Base-by-base conservation (phyloP, 2,888 invertebrate species). In the Netelia inedita region DNA sequence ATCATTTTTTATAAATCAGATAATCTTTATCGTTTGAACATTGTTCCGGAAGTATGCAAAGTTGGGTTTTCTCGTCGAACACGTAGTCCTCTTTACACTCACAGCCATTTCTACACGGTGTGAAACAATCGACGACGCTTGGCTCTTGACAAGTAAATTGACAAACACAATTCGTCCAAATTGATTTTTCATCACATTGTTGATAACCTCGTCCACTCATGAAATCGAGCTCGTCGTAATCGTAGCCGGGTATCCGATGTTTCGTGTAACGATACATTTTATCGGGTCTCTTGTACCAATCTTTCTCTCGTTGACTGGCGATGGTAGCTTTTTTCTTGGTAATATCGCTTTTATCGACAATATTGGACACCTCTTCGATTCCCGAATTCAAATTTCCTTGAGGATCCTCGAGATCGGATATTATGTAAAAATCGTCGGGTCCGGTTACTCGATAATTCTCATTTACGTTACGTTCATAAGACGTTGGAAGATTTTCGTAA, bases 31-130 rank as follows among this genome's bases (percentile, higher is more conserved):
- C 79, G 8, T 82, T 78, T 28, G 68, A n/a, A 43, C 93, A 93
- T 16, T 91, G 87, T 53, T 92, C 90, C 2, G 91, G 93, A 14
- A 88, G 82, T n/a, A 91, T 79, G 59, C 93, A 93, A 35, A 85
- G 86, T 43, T 89, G 85, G 1, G 85, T 86, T 71, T 88, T 85
- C 23, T 91, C 90, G 14, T 93, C 92, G 74, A 90, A 93, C 0
- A 93, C 93, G 72, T 89, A 93, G 53, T 92, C 90, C 53, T 92
- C 92, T 79, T 91, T 93, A 63, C 93, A 93, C 78, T 93, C 91
- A 83, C 93, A 93, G 35, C 93, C 93, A 73, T 90, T 91, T 73
- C 85, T 86, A 65, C 93, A 93, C 0, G 93, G 93, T 16, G 90
- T 91, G 80, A 91, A 93, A 85, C 93, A 93, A 71, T 93, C 93